Percentiles rank a stretch among this genome's conserved stretches.
Conservation (phyloP, 1,140 invertebrate genomes). For the Aphelinus certus region DNA sequence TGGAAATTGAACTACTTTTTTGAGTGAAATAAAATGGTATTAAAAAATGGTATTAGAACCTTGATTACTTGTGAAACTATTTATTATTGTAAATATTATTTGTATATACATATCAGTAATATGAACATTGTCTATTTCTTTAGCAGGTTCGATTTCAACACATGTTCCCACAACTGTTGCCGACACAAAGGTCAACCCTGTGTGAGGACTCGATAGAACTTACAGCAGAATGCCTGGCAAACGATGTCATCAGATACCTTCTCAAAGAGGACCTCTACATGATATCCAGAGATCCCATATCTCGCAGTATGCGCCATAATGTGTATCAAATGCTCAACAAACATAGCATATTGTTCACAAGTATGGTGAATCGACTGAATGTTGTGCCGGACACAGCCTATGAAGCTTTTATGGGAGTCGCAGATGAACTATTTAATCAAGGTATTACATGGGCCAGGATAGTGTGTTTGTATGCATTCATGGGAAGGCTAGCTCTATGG, state of each 20-base stretch:
- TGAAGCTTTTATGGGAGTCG: slow-evolving; percentile 68
- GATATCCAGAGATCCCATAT: slow-evolving; percentile 61
- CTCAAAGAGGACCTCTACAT: slow-evolving; percentile 63
- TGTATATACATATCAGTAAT: no score
- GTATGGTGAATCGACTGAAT: slow-evolving; percentile 70
- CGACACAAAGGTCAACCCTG: slow-evolving; percentile 50
- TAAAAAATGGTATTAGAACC: no score
- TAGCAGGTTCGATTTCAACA: slow-evolving; percentile 61
- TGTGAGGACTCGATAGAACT: slow-evolving; percentile 59
- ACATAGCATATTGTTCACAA: slow-evolving; percentile 70
- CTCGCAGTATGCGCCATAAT: slow-evolving; percentile 63
- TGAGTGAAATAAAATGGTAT: no score
- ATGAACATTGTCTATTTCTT: neutral
- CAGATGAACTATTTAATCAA: slow-evolving; percentile 71
- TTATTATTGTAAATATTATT: no score
- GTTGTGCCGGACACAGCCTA: slow-evolving; percentile 67
- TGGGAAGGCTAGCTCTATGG: slow-evolving; percentile 68
- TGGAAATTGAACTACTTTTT: no score
- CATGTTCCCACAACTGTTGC: slow-evolving; percentile 57
- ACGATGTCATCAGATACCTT: slow-evolving; percentile 62
- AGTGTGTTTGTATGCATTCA: slow-evolving; percentile 72
- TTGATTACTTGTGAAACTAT: no score
- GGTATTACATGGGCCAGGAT: slow-evolving; percentile 71
- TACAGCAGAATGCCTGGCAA: slow-evolving; percentile 58
- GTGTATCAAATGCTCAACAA: slow-evolving; percentile 68